These are phyloP conservation scores for Kryptolebias ocellatus DNA, from an alignment of 2,797 vertebrate species.

Conservation along the genomic window DNA sequence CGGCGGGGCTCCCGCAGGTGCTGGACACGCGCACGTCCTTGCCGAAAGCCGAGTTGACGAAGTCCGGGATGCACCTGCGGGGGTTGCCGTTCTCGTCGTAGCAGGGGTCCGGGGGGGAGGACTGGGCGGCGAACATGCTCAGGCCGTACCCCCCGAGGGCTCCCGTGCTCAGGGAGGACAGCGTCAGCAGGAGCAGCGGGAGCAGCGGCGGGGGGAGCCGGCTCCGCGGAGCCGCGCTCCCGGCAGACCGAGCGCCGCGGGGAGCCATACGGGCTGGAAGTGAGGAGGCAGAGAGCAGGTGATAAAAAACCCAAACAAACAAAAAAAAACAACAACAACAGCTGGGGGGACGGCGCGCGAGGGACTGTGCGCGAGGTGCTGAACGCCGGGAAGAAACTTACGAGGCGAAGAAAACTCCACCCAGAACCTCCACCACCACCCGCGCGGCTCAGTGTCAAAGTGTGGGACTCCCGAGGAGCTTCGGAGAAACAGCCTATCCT, in stretches of 20 bases:
- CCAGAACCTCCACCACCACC: conserved; percentile 71
- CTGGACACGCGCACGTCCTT: conserved; percentile 97
- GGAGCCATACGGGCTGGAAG: conserved; percentile 56
- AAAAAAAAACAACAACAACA: background rate
- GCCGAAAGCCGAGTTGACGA: conserved; percentile 97
- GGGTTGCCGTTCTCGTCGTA: conserved; percentile 96
- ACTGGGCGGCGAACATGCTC: conserved; percentile 94
- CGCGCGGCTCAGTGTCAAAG: conserved; percentile 64
- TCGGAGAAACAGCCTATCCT: conserved; percentile 50
- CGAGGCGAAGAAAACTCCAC: conserved; percentile 74
- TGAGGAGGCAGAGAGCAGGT: conserved; percentile 10
- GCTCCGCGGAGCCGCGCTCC: conserved; percentile 83
- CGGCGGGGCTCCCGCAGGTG: conserved; percentile 91
- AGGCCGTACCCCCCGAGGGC: conserved; percentile 86
- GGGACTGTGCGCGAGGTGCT: background rate
- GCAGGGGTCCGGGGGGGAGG: conserved; percentile 94
- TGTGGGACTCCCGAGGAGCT: conserved; percentile 58
- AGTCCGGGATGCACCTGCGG: conserved; percentile 97
- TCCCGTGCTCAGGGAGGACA: conserved; percentile 83
- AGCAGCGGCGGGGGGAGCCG: conserved; percentile 85
- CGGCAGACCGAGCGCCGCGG: conserved; percentile 75
- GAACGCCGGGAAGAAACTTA: conserved; percentile 66
- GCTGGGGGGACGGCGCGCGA: background rate
- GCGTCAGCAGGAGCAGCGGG: conserved; percentile 83
- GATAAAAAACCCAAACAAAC: too few species aligned